Conservation (phyloP, 2,888 invertebrate genomes). For the Trimorus sp. region DNA sequence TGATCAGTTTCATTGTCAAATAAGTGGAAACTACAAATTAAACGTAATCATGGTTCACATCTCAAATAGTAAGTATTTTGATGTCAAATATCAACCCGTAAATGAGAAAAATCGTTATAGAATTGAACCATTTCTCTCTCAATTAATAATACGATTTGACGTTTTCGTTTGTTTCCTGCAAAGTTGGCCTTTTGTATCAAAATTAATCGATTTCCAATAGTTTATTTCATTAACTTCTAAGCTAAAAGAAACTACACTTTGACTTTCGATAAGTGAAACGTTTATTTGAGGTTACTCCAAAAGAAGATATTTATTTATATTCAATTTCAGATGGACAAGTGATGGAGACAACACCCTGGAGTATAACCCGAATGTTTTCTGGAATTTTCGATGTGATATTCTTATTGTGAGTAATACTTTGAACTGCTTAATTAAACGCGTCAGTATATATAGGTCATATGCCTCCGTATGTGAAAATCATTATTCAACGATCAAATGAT, state of each 20-base stretch:
- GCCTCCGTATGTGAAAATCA: neutral
- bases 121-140: neutral
- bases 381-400: conserved; percentile 48
- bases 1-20: conserved; percentile 10
- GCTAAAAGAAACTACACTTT: neutral
- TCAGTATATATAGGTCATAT: conserved; percentile 4
- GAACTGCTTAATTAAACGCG: no score
- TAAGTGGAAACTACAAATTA: neutral
- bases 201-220: no score
- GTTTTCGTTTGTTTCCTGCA: no score
- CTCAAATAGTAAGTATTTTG: conserved; percentile 29
- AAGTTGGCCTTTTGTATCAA: no score
- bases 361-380: conserved; percentile 49
- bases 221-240: neutral
- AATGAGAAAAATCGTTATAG: neutral
- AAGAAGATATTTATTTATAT: neutral
- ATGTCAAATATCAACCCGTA: neutral
- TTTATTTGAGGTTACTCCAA: no score
- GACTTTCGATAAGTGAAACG: neutral
- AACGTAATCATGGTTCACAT: conserved; percentile 48
- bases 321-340: conserved; percentile 59
- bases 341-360: conserved; percentile 53
- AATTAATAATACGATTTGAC: neutral
- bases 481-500: neutral
- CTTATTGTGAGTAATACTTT: conserved; percentile 41